phyloP scores from a whole-genome alignment of 1,140 invertebrate species.

The Onthophagus taurus region DNA sequence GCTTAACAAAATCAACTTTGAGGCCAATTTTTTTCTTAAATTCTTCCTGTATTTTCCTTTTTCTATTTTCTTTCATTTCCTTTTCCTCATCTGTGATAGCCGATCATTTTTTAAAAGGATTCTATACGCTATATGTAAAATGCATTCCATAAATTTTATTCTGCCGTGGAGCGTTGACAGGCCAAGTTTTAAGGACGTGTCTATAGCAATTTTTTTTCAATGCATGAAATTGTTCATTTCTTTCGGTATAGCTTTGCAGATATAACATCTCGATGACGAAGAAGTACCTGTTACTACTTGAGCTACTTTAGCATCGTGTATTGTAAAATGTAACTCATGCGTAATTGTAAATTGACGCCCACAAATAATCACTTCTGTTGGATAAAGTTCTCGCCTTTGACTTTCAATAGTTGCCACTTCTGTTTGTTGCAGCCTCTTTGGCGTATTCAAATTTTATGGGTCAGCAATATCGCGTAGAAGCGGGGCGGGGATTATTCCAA shows the following conservation, averaged over 20 bases:
- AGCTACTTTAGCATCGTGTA: constrained; percentile 38
- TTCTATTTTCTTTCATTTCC: constrained; percentile 16
- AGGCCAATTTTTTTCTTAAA: constrained; percentile 21
- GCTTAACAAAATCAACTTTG: constrained; percentile 20
- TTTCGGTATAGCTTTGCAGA: constrained; percentile 32
- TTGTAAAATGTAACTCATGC: constrained; percentile 30
- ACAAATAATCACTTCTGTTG: constrained; percentile 9
- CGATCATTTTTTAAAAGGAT: constrained; percentile 24
- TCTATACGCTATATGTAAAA: constrained; percentile 20
- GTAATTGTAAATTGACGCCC: constrained; percentile 12
- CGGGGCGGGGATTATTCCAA: background rate
- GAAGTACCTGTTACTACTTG: constrained; percentile 30
- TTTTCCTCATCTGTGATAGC: constrained; percentile 14
- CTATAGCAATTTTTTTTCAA: constrained; percentile 19
- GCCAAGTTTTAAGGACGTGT: constrained; percentile 27
- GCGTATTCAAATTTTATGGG: background rate
- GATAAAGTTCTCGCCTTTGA: constrained; percentile 17
- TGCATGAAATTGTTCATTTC: constrained; percentile 28
- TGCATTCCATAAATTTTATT: constrained; percentile 23
- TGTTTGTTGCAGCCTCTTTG: background rate
- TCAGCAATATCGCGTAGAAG: background rate
- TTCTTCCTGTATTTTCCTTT: constrained; percentile 14
- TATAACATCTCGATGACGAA: constrained; percentile 35
- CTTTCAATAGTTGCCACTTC: constrained; percentile 18
- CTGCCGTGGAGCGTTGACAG: constrained; percentile 34